phyloP scores from a whole-genome alignment of 1,140 invertebrate species.

The Pteromalus puparum region DNA sequence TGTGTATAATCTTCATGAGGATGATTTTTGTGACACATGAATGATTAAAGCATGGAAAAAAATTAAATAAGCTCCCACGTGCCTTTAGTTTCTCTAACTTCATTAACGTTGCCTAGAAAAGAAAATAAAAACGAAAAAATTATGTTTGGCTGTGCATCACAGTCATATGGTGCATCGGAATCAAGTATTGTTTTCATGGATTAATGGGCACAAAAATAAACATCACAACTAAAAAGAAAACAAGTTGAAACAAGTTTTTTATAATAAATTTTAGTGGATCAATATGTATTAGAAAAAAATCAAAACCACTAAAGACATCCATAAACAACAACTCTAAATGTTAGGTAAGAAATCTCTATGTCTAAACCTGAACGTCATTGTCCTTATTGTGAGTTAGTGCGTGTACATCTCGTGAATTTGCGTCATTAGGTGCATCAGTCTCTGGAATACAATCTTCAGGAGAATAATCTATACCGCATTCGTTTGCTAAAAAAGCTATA shows the following conservation, averaged over 20 bases:
- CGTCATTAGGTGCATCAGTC: conserved; percentile 53
- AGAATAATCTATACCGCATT: conserved; percentile 68
- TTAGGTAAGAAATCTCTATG: neutral
- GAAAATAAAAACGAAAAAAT: conserved; percentile 66
- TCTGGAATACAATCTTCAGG: conserved; percentile 60
- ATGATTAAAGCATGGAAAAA: conserved; percentile 51
- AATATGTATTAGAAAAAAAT: conserved; percentile 30
- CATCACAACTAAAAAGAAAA: conserved; percentile 17
- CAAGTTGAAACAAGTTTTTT: conserved; percentile 22
- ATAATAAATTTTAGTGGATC: conserved; percentile 31
- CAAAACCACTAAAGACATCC: neutral
- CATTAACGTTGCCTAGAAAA: conserved; percentile 78
- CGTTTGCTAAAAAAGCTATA: conserved; percentile 79
- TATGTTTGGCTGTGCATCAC: conserved; percentile 14
- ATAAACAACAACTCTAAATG: neutral
- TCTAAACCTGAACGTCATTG: conserved; percentile 68
- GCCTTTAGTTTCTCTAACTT: conserved; percentile 79
- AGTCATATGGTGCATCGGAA: neutral
- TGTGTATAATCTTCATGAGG: conserved; percentile 41
- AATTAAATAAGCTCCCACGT: conserved; percentile 73
- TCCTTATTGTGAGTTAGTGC: conserved; percentile 62
- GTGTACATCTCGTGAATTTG: conserved; percentile 54
- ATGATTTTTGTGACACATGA: conserved; percentile 35
- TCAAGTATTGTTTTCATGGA: conserved; percentile 4
- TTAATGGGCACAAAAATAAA: neutral